Base-by-base conservation (phyloP, 2,113 vertebrate genomes). In the Petaurus breviceps region DNA sequence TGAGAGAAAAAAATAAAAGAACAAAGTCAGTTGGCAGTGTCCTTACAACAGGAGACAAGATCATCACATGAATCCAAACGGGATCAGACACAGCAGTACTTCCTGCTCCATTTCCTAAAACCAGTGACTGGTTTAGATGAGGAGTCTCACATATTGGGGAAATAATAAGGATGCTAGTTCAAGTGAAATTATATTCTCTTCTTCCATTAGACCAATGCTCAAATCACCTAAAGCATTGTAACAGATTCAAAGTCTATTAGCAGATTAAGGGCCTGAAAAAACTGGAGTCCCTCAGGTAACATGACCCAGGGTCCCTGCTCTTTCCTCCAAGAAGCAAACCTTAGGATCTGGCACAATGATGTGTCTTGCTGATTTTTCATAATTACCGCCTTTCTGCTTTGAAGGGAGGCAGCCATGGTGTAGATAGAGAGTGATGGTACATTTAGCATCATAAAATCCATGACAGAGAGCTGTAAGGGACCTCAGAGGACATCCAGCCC, bases 161-260 rank as follows among this genome's bases (percentile, higher is more conserved):
- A 84, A 43, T n/a, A 19, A n/a, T 92, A 89, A 49, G 19, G 9
- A 14, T 91, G 50, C 93, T 92, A 54, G 94, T 31, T 93, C 28
- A n/a, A 77, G 26, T 46, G 26, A 93, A 89, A 55, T 91, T 53
- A 43, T 84, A 3, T 43, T 84, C 49, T 84, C 93, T 92, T 68
- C 11, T 94, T 89, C 37, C 19, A 52, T 19, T 91, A 37, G 77
- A 51, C 22, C 43, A 96, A 57, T 43, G 2, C 47, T 3, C 6
- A 93, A 14, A 43, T 94, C 93, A 96, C 23, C 92, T 94, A 91
- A 84, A 93, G 93, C 46, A 8, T 57, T 84, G 90, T 26, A 94
- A 89, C 11, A 91, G 23, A 94, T 93, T 77, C 61, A 94, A 84
- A 52, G 89, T 14, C 94, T 47, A 95, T 43, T 26, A 95, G 26